Conservation (phyloP, 53 echinoderm and acorn worm genomes). For the Antedon mediterranea region DNA sequence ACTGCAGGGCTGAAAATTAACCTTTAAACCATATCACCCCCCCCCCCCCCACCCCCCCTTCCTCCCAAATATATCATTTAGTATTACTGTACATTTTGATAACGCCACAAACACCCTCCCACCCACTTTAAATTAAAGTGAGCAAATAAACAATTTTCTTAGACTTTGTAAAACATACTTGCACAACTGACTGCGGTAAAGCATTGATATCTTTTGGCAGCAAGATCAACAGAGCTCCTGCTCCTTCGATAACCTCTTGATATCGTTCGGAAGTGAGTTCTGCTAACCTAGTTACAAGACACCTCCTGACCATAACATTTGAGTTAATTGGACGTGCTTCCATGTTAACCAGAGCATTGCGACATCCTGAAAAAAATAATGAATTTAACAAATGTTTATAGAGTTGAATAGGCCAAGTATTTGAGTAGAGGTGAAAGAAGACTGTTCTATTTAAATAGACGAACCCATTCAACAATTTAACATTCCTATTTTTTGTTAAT, state of each 20-base stretch:
- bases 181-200: slow-evolving; percentile 62
- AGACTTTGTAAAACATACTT: slow-evolving; percentile 27
- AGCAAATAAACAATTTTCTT: not conserved
- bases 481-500: too few species aligned
- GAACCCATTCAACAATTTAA: too few species aligned
- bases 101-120: too few species aligned
- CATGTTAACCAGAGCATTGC: slow-evolving; percentile 90
- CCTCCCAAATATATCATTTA: too few species aligned
- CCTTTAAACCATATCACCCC: too few species aligned
- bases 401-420: too few species aligned
- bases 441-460: too few species aligned
- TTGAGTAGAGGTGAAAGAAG: too few species aligned
- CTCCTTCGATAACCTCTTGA: slow-evolving; percentile 68
- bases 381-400: too few species aligned
- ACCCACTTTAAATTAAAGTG: not conserved
- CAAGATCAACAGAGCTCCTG: slow-evolving; percentile 66
- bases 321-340: slow-evolving; percentile 87
- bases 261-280: slow-evolving; percentile 74
- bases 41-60: too few species aligned
- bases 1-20: too few species aligned
- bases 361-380: slow-evolving; percentile 41
- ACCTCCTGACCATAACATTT: slow-evolving; percentile 56
- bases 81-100: too few species aligned
- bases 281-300: slow-evolving; percentile 68
- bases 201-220: slow-evolving; percentile 63